phyloP scores from a whole-genome alignment of 2,113 vertebrate species.

The Macrotus californicus region DNA sequence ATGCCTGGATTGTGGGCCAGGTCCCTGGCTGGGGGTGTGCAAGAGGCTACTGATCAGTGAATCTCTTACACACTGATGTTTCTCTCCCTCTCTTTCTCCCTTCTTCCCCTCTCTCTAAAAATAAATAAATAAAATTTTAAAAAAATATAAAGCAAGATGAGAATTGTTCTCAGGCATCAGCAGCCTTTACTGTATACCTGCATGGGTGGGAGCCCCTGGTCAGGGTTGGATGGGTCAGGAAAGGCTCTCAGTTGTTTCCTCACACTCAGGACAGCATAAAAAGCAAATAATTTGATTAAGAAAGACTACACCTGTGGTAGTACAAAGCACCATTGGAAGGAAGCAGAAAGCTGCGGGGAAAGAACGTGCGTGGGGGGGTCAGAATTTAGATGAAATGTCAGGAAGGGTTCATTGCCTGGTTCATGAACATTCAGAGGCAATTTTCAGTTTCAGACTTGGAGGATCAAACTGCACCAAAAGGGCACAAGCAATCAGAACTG shows the following conservation, averaged over 20 bases:
- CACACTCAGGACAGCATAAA: neutral
- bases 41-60: too few species aligned
- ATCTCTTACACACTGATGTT: too few species aligned
- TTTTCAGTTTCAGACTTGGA: conserved; percentile 16
- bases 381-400: neutral
- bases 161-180: neutral
- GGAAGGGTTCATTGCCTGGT: neutral
- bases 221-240: neutral
- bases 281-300: neutral
- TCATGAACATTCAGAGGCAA: neutral
- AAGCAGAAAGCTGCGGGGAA: neutral
- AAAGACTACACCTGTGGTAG: neutral
- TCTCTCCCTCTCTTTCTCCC: too few species aligned
- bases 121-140: too few species aligned
- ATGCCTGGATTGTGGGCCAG: too few species aligned
- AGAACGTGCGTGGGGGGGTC: neutral
- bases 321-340: neutral
- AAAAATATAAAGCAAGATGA: neutral
- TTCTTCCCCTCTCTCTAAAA: too few species aligned
- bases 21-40: too few species aligned
- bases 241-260: neutral
- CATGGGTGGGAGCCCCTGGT: neutral
- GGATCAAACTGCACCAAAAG: neutral
- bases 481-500: neutral
- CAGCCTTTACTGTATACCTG: neutral